Base-by-base conservation (phyloP, 2,113 vertebrate species). In the Channa maculata region DNA sequence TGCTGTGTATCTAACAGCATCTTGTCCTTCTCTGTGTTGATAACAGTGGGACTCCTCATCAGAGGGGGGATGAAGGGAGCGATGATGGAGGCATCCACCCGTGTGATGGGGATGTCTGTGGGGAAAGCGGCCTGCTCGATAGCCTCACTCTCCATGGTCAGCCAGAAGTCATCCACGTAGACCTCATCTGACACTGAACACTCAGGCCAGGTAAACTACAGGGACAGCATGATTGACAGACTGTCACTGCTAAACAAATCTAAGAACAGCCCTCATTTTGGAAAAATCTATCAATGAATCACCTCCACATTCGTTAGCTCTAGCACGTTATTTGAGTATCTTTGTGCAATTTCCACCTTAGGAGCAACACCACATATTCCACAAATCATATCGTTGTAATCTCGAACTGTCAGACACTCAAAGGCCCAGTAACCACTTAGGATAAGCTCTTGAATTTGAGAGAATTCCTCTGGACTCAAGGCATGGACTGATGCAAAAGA, bases 371-470 rank as follows among this genome's bases (percentile, higher is more conserved):
- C 98, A 66, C 98, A 99, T 84, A 99, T 91, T 13, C 98, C 98
- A 75, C 98, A 99, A 90, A 99, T 99, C 98, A 99, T 99, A 77
- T 99, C 98, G 5, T 99, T 99, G 89, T 97, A 99, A 90, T 99
- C 98, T 3, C 98, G 94, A 39, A 97, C 86, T 0, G 98, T 99
- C 49, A 99, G 93, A 72, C 97, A 97, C 77, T 99, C 98, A 8
- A 99, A 99, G 57, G 98, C 97, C 98, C 98, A 99, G 77, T 98
- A 99, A 61, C 98, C 98, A 52, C 91, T 96, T 89, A 96, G 95
- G 65, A 99, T 90, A 75, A 98, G 91, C n/a, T 98, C 97, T 68
- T 95, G 95, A 14, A 99, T 90, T 75, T 94, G 95, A 74, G 77
- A 86, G 14, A 90, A 79, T 79, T 97, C 95, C 36, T 95, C 94